Evolutionary conservation across 1,140 invertebrate species (phyloP).

Genomic region (Himalopsyche phryganea): DNA sequence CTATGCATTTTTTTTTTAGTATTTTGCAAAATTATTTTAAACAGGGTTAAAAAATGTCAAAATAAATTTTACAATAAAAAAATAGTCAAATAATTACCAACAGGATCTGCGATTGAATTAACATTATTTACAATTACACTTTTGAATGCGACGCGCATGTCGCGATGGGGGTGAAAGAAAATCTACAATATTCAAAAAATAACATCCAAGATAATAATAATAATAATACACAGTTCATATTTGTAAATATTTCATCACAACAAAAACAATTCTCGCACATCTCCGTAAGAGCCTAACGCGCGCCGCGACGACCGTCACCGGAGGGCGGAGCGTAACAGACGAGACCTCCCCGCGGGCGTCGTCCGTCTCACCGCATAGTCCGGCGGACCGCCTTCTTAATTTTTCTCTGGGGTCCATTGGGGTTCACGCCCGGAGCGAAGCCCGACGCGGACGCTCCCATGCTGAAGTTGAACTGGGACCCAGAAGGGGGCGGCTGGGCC

Average conservation of each 20-base stretch:
- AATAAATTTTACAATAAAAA: not conserved
- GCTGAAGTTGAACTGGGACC: constrained; percentile 29
- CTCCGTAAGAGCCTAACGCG: not conserved
- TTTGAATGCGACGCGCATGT: no score
- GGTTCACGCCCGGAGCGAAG: constrained; percentile 11
- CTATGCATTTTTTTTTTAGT: no score
- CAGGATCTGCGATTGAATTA: no score
- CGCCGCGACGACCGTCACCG: no score
- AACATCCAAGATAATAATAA: constrained; percentile 11
- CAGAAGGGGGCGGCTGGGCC: constrained; percentile 1
- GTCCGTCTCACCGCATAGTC: constrained; percentile 12
- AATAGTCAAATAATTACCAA: not conserved
- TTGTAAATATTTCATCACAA: constrained; percentile 13
- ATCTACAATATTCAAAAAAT: constrained; percentile 4
- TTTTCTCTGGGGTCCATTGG: constrained; percentile 9
- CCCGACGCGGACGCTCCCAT: constrained; percentile 24
- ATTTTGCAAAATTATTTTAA: no score
- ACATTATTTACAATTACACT: no score
- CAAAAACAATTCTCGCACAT: constrained; percentile 11
- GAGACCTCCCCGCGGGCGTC: constrained; percentile 4
- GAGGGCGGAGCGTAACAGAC: not conserved
- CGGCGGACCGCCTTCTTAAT: constrained; percentile 29
- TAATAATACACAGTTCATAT: constrained; percentile 14
- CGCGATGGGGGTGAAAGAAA: not conserved
- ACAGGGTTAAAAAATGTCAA: no score